phyloP scores from a whole-genome alignment of 2,888 invertebrate species.

The Keiferia lycopersicella region DNA sequence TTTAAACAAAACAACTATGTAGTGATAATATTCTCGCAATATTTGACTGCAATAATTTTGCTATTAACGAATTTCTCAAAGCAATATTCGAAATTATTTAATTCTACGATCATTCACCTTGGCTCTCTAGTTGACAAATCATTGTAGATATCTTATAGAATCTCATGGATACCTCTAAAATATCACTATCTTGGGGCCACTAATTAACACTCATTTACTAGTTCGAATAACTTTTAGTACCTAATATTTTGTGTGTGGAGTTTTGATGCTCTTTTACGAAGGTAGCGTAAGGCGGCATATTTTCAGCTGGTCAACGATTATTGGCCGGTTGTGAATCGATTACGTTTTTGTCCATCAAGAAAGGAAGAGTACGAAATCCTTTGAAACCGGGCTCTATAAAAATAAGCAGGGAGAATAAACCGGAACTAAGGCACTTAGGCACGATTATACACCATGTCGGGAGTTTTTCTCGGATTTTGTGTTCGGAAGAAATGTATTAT shows the following conservation, averaged over 20 bases:
- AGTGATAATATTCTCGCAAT: constrained; percentile 44
- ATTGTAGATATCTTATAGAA: constrained; percentile 33
- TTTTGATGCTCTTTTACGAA: background rate
- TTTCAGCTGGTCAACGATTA: too few species aligned
- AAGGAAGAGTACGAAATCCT: too few species aligned
- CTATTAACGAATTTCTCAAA: constrained; percentile 65
- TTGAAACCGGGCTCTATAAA: too few species aligned
- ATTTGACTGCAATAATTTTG: constrained; percentile 36
- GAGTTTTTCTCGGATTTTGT: too few species aligned
- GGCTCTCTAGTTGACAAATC: constrained; percentile 28
- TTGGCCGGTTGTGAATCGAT: too few species aligned
- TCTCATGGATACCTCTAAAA: constrained; percentile 38
- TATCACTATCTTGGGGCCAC: constrained; percentile 62
- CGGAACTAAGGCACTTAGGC: too few species aligned
- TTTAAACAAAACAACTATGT: constrained; percentile 37
- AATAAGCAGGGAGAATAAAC: too few species aligned
- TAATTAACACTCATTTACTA: constrained; percentile 23
- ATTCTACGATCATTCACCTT: constrained; percentile 17
- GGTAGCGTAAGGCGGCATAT: too few species aligned
- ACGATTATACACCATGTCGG: too few species aligned
- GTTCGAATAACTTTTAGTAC: background rate
- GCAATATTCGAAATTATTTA: constrained; percentile 57
- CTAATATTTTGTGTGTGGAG: background rate
- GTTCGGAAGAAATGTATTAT: too few species aligned
- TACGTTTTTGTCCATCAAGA: too few species aligned